These are phyloP conservation scores for Sphinx pinastri DNA, from an alignment of 2,888 invertebrate species.

Conservation along the genomic window DNA sequence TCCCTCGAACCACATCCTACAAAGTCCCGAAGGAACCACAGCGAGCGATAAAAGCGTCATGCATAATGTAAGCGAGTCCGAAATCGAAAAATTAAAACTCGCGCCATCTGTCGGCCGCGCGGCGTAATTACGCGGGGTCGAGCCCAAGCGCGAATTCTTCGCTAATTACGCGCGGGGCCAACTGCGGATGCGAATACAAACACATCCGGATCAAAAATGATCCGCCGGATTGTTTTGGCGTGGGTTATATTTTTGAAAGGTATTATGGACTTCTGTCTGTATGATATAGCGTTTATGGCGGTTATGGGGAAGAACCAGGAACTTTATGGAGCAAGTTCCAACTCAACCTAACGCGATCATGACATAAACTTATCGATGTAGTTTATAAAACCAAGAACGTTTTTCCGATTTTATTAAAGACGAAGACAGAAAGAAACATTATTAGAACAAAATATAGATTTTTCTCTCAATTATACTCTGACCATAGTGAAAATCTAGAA, in stretches of 20 bases:
- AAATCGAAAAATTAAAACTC: conserved; percentile 83
- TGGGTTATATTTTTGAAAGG: neutral
- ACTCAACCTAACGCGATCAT: too few relatives aligned
- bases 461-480: too few relatives aligned
- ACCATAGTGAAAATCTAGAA: too few relatives aligned
- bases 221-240: neutral
- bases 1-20: conserved; percentile 36
- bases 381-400: too few relatives aligned
- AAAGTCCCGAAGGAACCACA: conserved; percentile 78
- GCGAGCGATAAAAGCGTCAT: conserved; percentile 82
- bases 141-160: conserved; percentile 51
- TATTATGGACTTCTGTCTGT: too few relatives aligned
- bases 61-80: conserved; percentile 80
- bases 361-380: too few relatives aligned
- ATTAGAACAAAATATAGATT: too few relatives aligned
- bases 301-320: too few relatives aligned
- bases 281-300: too few relatives aligned
- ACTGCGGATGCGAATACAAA: conserved; percentile 4
- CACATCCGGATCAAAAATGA: conserved; percentile 13
- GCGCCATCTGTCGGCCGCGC: conserved; percentile 74
- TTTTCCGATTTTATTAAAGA: too few relatives aligned
- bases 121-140: conserved; percentile 64
- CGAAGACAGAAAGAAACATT: too few relatives aligned
- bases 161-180: conserved; percentile 56
- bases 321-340: too few relatives aligned